These are phyloP conservation scores for Diplolepis rosae DNA, from an alignment of 2,888 invertebrate species.

Conservation along the genomic window DNA sequence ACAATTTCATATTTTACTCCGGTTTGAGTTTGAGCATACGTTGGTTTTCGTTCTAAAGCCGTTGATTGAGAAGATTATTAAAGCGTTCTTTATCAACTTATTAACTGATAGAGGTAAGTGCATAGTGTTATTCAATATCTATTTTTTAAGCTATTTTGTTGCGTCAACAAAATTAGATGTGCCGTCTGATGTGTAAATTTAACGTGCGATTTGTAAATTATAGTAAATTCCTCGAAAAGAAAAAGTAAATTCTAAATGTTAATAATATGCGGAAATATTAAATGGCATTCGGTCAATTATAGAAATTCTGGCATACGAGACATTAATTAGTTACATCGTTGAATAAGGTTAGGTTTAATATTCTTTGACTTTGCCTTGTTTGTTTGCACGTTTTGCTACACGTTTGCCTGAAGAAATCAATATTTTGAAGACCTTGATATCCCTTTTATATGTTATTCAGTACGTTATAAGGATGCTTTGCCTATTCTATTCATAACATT, in stretches of 20 bases:
- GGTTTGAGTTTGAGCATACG: neutral
- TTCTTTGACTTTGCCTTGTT: neutral
- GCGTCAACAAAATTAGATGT: no score
- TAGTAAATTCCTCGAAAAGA: no score
- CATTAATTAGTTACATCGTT: neutral
- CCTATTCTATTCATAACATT: neutral
- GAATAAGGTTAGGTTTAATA: neutral
- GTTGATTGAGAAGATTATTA: no score
- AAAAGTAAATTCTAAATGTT: no score
- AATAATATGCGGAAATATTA: neutral
- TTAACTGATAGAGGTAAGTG: no score
- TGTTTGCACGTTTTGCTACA: slow-evolving; percentile 30
- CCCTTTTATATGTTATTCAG: slow-evolving; percentile 30
- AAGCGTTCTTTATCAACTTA: no score
- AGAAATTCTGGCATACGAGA: neutral
- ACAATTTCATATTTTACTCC: neutral
- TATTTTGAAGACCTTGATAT: slow-evolving; percentile 50
- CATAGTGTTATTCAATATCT: no score
- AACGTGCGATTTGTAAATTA: no score
- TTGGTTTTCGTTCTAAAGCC: no score
- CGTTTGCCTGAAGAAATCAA: slow-evolving; percentile 55
- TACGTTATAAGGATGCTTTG: neutral
- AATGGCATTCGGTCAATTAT: neutral
- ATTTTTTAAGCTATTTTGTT: no score
- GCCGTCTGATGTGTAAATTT: no score